Percentiles rank a stretch among this genome's conserved stretches.
Evolutionary conservation across 2,797 vertebrate genomes (phyloP).

Genomic region (Sebastes vulpes): DNA sequence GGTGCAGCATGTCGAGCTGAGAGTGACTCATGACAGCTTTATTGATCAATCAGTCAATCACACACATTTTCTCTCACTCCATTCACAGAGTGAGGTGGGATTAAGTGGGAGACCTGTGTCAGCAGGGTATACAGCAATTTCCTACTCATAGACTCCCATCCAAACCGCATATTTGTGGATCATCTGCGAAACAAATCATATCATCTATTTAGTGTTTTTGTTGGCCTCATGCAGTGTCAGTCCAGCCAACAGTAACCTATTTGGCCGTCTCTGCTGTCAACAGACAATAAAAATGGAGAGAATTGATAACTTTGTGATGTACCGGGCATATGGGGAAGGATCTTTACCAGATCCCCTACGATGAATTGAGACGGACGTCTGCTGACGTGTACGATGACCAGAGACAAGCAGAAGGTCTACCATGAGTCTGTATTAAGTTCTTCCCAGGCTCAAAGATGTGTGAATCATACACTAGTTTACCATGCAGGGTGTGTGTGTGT

Average conservation of each 20-base stretch:
- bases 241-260: conserved; percentile 27
- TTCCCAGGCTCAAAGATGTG: not conserved
- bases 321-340: conserved; percentile 6
- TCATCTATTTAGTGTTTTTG: conserved; percentile 37
- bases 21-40: conserved; percentile 9
- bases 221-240: not conserved
- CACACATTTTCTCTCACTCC: not conserved
- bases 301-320: conserved; percentile 32
- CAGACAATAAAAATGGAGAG: conserved; percentile 30
- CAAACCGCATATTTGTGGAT: conserved; percentile 40
- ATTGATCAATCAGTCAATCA: conserved; percentile 23
- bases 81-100: not conserved
- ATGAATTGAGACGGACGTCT: conserved; percentile 12
- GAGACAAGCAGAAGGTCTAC: not conserved
- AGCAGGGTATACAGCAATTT: conserved; percentile 12
- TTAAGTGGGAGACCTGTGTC: conserved; percentile 10
- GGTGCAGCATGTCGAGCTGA: not conserved
- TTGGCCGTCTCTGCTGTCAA: conserved; percentile 39
- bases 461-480: not conserved
- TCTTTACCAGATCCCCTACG: not conserved
- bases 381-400: conserved; percentile 15
- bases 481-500: not conserved
- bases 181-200: conserved; percentile 51
- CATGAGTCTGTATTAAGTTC: not conserved
- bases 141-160: not conserved